These are phyloP conservation scores for Aleiodes leptofemur DNA, from an alignment of 2,888 invertebrate genomes.

Conservation along the genomic window DNA sequence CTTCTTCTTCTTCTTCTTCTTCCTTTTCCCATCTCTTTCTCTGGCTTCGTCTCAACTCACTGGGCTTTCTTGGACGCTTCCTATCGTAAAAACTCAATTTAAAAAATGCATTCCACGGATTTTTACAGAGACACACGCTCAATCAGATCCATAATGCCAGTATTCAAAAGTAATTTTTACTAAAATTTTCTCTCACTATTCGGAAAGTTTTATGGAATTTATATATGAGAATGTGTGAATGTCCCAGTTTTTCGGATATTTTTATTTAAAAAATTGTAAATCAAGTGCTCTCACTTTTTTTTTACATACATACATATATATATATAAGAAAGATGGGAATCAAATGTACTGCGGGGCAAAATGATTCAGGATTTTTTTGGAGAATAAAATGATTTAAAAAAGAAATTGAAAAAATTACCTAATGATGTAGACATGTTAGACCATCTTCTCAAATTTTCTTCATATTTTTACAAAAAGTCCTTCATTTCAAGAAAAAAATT, in stretches of 20 bases:
- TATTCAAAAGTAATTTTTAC: slow-evolving; percentile 27
- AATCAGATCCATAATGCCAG: slow-evolving; percentile 16
- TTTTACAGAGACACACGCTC: slow-evolving; percentile 12
- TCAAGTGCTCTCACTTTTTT: too few species aligned
- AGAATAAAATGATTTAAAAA: too few species aligned
- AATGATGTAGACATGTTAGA: too few species aligned
- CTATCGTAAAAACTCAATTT: slow-evolving; percentile 30
- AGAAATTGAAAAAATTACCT: too few species aligned
- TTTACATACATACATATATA: too few species aligned
- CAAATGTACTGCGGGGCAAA: too few species aligned
- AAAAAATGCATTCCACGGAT: slow-evolving; percentile 23
- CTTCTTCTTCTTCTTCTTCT: not conserved
- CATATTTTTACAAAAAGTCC: too few species aligned
- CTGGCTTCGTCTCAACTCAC: slow-evolving; percentile 16
- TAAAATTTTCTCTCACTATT: not conserved
- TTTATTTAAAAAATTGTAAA: not conserved
- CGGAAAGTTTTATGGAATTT: not conserved
- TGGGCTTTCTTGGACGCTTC: slow-evolving; percentile 24
- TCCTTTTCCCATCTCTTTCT: not conserved
- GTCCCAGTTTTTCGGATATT: not conserved
- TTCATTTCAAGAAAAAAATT: too few species aligned
- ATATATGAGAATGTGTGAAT: not conserved
- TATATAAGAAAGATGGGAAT: too few species aligned
- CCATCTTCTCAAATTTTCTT: too few species aligned
- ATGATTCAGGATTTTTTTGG: too few species aligned